These are phyloP conservation scores for Delphinus delphis DNA, from an alignment of 2,113 vertebrate genomes.

Conservation along the genomic window DNA sequence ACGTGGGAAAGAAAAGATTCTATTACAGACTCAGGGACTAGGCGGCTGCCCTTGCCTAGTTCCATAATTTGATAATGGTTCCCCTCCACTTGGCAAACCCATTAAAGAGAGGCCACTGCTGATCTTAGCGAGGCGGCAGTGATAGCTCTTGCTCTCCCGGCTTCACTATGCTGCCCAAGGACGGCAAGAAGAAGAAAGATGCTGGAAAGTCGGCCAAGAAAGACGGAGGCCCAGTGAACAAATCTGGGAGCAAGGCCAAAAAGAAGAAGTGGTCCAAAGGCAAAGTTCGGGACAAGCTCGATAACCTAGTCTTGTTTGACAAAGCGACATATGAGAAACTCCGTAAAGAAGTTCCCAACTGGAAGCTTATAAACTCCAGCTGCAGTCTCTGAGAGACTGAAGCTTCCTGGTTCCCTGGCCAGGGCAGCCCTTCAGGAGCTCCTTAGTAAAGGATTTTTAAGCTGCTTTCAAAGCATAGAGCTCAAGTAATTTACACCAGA, in stretches of 20 bases:
- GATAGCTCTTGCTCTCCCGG: too few species aligned
- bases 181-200: too few species aligned
- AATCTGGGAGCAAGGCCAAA: too few species aligned
- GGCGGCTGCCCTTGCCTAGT: background rate
- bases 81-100: background rate
- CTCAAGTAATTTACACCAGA: background rate
- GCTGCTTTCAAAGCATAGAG: background rate
- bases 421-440: background rate
- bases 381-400: background rate
- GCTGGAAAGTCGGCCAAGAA: too few species aligned
- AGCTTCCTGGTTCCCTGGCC: background rate
- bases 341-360: background rate
- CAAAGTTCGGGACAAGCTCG: too few species aligned
- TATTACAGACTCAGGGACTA: background rate
- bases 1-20: background rate
- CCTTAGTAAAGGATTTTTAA: background rate
- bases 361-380: background rate
- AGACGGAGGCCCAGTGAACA: too few species aligned
- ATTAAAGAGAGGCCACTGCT: background rate
- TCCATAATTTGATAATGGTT: background rate
- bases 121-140: background rate
- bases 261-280: too few species aligned
- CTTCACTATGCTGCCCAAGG: too few species aligned
- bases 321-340: background rate
- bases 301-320: too few species aligned